Percentiles rank a stretch among this genome's conserved stretches.
phyloP scores from a whole-genome alignment of 1,140 invertebrate species.

The Drosophila parvula region DNA sequence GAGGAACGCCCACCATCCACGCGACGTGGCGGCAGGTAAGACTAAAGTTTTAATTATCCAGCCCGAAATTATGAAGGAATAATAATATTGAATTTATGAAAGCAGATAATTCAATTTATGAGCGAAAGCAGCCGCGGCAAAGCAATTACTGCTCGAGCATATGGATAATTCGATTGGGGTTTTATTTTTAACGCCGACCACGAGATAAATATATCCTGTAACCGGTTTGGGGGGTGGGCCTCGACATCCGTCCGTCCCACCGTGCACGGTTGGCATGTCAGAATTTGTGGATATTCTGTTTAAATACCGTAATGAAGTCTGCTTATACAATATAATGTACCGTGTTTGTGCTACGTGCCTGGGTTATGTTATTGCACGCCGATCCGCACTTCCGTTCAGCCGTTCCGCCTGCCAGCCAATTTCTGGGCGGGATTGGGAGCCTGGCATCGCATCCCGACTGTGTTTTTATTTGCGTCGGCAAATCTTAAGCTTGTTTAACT shows the following conservation, averaged over 20 bases:
- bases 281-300: constrained; percentile 83
- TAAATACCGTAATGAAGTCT: constrained; percentile 84
- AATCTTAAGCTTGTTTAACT: constrained; percentile 83
- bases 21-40: neutral
- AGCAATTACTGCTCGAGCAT: constrained; percentile 13
- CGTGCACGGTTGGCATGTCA: constrained; percentile 73
- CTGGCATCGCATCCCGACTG: constrained; percentile 19
- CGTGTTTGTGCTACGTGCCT: constrained; percentile 83
- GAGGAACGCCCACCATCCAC: neutral
- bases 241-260: constrained; percentile 24
- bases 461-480: constrained; percentile 80
- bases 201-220: neutral
- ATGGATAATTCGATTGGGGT: constrained; percentile 19
- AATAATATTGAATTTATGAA: constrained; percentile 28
- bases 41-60: constrained; percentile 19
- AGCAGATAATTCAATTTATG: constrained; percentile 20
- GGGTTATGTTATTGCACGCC: constrained; percentile 81
- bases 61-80: constrained; percentile 8
- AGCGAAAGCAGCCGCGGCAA: constrained; percentile 4
- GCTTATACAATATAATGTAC: constrained; percentile 84
- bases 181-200: constrained; percentile 4
- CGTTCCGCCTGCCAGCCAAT: constrained; percentile 36
- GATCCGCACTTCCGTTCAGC: constrained; percentile 65
- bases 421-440: constrained; percentile 17
- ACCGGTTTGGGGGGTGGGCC: neutral